Base-by-base conservation (phyloP, 2,888 invertebrate genomes). In the Pyralis farinalis region DNA sequence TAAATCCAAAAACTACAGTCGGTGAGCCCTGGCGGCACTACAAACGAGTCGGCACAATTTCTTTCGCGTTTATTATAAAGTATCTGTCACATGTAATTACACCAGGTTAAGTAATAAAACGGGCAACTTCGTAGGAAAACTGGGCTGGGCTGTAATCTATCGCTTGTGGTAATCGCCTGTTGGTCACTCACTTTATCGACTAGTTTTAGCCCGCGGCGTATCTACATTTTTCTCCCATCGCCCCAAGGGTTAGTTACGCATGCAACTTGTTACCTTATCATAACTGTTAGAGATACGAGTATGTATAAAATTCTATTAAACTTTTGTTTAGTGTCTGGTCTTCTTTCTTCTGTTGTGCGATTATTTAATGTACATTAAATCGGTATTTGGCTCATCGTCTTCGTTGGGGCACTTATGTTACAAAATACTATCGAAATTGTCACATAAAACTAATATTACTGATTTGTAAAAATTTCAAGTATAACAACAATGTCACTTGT, bases 61-160 rank as follows among this genome's bases (percentile, higher is more conserved):
- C 11, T 11, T 25, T 10, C 34, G 9, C 22, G 10, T 22, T 32
- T 34, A 27, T 12, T 28, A 30, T 25, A 37, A 37, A 38, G 31
- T 38, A 28, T 27, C 27, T 28, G 39, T 33, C 33, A 12, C 31
- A 5, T 31, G 31, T 12, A 39, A 33, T 39, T 27, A 33, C 11
- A 8, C 27, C 12, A 12, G 12, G 31, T 33, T 28, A n/a, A 10
- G 25, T 33, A 27, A 33, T 20, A 39, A 27, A 16, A 28, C 28
- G 7, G 16, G 27, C 27, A 16, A 20, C 12, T 33, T 28, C 16
- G 10, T 8, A 34, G 31, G n/a, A 16, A 30, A 39, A 39, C 39
- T 33, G 27, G 33, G 33, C 39, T 33, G 27, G 33, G 33, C 33
- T 39, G 20, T 39, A 33, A 39, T 39, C 39, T 33, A 12, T 31